Conservation (phyloP, 2,797 vertebrate genomes). For the Cyclopterus lumpus region DNA sequence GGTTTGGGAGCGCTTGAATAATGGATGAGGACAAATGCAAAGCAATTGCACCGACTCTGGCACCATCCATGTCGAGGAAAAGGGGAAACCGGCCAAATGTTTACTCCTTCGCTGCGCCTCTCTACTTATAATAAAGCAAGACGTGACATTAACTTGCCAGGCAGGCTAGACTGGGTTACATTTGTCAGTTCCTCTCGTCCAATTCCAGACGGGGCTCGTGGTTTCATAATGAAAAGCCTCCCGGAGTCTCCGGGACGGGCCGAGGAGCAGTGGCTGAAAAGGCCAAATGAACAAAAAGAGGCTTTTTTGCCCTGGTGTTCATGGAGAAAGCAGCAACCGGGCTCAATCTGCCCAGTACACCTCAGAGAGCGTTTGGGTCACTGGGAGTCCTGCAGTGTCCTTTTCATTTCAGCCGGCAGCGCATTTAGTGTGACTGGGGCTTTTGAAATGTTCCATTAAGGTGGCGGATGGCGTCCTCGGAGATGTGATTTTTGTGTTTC, state of each 20-base stretch:
- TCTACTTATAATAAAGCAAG: constrained; percentile 65
- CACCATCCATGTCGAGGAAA: constrained; percentile 59
- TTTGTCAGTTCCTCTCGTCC: constrained; percentile 70
- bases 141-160: constrained; percentile 73
- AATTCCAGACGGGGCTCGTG: constrained; percentile 67
- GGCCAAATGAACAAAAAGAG: constrained; percentile 53
- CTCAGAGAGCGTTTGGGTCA: no score
- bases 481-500: constrained; percentile 23
- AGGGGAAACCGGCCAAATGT: constrained; percentile 61
- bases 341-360: constrained; percentile 52
- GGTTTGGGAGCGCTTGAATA: constrained; percentile 77
- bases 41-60: constrained; percentile 77
- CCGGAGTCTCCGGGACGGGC: constrained; percentile 52
- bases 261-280: constrained; percentile 52
- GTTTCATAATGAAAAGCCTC: constrained; percentile 76
- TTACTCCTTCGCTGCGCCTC: constrained; percentile 58
- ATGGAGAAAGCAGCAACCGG: constrained; percentile 58
- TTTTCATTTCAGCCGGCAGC: constrained; percentile 36
- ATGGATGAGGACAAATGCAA: constrained; percentile 84
- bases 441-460: constrained; percentile 25
- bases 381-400: constrained; percentile 21
- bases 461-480: constrained; percentile 2
- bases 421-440: constrained; percentile 18
- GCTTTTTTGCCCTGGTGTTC: constrained; percentile 68
- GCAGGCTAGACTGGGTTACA: constrained; percentile 70